A percentile compares a stretch with the other conserved stretches of the same genome.
These are phyloP conservation scores for Clanis bilineata DNA, from an alignment of 2,888 invertebrate genomes.

Conservation along the genomic window DNA sequence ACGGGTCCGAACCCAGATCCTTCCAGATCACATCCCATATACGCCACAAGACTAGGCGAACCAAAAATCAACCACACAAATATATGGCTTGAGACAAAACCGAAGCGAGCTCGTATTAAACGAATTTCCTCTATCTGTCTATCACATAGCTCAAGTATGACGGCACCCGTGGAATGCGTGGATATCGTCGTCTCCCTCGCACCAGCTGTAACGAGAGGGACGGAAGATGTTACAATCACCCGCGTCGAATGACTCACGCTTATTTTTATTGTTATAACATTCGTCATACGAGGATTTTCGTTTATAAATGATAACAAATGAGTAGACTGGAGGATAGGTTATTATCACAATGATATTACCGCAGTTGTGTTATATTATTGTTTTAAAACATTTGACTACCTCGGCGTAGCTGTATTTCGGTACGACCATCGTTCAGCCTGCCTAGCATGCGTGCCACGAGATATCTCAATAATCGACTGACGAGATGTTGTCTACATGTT, in stretches of 20 bases:
- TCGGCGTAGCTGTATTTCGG: no score
- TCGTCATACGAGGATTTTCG: neutral
- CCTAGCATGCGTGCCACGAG: no score
- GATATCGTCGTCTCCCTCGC: neutral
- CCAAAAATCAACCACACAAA: neutral
- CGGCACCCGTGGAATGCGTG: conserved; percentile 5
- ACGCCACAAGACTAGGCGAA: no score
- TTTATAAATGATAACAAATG: neutral
- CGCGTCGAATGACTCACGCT: conserved; percentile 22
- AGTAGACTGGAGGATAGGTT: neutral
- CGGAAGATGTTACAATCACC: neutral
- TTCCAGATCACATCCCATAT: no score
- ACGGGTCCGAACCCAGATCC: no score
- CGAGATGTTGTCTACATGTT: no score
- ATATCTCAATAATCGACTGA: no score
- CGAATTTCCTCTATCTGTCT: conserved; percentile 1
- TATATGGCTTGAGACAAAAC: neutral
- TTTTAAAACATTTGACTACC: no score
- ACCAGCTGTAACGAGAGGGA: neutral
- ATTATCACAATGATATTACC: no score
- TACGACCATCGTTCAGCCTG: no score
- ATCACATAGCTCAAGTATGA: conserved; percentile 6
- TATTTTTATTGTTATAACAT: conserved; percentile 29
- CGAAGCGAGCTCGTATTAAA: neutral
- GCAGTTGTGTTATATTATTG: no score